These are phyloP conservation scores for Porites evermanni DNA, from an alignment of 92 coral and sea anemone genomes.

Conservation along the genomic window DNA sequence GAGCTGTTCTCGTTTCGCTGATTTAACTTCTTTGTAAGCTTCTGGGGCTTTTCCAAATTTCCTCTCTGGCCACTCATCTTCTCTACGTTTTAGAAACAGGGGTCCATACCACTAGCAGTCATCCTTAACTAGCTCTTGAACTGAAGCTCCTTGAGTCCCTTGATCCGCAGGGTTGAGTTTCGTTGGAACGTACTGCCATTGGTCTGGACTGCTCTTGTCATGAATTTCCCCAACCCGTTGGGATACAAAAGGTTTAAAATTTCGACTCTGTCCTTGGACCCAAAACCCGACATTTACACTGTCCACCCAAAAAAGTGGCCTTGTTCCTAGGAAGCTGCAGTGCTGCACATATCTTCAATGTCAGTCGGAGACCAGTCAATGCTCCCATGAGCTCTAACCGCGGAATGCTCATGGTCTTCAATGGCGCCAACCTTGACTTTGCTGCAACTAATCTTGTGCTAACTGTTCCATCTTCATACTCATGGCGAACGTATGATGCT, in stretches of 20 bases:
- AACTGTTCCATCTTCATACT: not conserved
- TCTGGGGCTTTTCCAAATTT: conserved; percentile 44
- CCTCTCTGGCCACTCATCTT: conserved; percentile 47
- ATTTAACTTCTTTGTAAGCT: conserved; percentile 29
- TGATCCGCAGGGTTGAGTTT: conserved; percentile 75
- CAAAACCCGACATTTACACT: conserved; percentile 64
- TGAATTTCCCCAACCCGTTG: conserved; percentile 72
- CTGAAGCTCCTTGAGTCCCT: conserved; percentile 49
- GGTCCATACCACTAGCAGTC: conserved; percentile 69
- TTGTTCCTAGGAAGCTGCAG: conserved; percentile 49
- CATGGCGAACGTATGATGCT: not conserved
- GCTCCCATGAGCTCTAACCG: conserved; percentile 74
- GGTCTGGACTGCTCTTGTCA: conserved; percentile 67
- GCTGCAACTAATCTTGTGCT: conserved; percentile 12
- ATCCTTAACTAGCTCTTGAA: conserved; percentile 19
- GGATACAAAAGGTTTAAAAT: conserved; percentile 64
- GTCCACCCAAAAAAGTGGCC: conserved; percentile 66
- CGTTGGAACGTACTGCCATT: conserved; percentile 70
- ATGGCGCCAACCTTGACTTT: not conserved
- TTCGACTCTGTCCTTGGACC: conserved; percentile 72
- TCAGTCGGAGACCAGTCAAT: conserved; percentile 59
- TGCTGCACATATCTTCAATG: conserved; percentile 55
- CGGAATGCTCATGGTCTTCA: conserved; percentile 14
- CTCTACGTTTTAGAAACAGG: conserved; percentile 30
- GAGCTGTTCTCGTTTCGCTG: conserved; percentile 23